phyloP scores from a whole-genome alignment of 2,797 vertebrate genomes.

The Melanotaenia pygmaea region DNA sequence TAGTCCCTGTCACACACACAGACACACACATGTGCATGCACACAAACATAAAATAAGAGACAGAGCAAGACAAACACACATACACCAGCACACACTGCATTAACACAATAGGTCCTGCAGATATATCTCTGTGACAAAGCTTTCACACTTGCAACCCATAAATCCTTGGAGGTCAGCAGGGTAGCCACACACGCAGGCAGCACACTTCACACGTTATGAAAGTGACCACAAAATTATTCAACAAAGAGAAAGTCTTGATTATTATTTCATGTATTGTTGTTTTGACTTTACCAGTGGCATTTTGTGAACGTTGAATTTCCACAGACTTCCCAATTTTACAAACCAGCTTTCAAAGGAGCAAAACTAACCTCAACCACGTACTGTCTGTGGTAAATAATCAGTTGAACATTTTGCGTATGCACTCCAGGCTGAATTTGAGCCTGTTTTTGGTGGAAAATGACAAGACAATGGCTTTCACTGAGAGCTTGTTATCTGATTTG shows the following conservation, averaged over 20 bases:
- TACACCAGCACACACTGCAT: constrained; percentile 76
- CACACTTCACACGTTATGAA: constrained; percentile 25
- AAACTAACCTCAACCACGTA: constrained; percentile 38
- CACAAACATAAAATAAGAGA: constrained; percentile 21
- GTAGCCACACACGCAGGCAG: constrained; percentile 45
- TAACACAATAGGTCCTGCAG: constrained; percentile 84
- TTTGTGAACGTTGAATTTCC: constrained; percentile 15
- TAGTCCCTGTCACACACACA: constrained; percentile 80
- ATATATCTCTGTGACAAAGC: constrained; percentile 84
- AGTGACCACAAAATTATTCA: neutral
- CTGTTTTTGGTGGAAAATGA: constrained; percentile 49
- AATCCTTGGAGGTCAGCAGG: constrained; percentile 78
- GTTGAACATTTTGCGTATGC: constrained; percentile 23
- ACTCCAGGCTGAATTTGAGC: constrained; percentile 38
- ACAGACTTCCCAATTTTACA: constrained; percentile 1
- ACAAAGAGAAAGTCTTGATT: neutral
- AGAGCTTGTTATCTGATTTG: constrained; percentile 75
- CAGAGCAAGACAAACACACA: constrained; percentile 43
- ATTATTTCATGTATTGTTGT: neutral
- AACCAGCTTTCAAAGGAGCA: constrained; percentile 15
- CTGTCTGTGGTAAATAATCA: constrained; percentile 43
- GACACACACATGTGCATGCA: constrained; percentile 30
- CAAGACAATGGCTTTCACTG: constrained; percentile 69
- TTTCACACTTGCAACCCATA: constrained; percentile 78
- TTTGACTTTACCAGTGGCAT: neutral